A percentile compares a stretch with the other conserved stretches of the same genome.
These are phyloP conservation scores for Yponomeuta evonymella DNA, from an alignment of 2,888 invertebrate genomes.

Conservation along the genomic window DNA sequence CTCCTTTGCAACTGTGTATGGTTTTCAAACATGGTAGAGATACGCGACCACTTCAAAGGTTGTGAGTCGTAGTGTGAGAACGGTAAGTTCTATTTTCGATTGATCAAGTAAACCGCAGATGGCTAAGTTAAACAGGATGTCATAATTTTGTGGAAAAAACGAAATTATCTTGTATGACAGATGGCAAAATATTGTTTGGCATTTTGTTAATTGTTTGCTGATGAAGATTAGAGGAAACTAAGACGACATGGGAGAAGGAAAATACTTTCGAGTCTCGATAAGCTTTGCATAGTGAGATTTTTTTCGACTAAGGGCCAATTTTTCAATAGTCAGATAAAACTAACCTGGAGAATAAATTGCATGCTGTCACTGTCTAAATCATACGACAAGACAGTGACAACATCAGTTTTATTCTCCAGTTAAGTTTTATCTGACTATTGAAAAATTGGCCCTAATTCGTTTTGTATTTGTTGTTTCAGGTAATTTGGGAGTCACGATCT, in stretches of 20 bases:
- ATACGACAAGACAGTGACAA: too few relatives aligned
- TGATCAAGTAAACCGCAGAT: not conserved
- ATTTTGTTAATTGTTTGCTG: not conserved
- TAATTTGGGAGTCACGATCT: not conserved
- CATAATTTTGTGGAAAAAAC: not conserved
- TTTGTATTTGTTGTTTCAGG: not conserved
- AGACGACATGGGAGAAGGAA: not conserved
- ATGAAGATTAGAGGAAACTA: not conserved
- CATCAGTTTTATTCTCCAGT: too few relatives aligned
- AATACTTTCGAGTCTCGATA: too few relatives aligned
- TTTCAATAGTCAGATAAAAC: too few relatives aligned
- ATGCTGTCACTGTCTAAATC: too few relatives aligned
- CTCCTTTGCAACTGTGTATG: not conserved
- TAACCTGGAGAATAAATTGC: too few relatives aligned
- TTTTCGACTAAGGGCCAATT: too few relatives aligned
- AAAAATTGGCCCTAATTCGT: too few relatives aligned
- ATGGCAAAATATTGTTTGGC: not conserved
- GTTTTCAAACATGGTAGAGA: not conserved
- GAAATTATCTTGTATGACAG: constrained; percentile 1
- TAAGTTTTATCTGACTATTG: too few relatives aligned
- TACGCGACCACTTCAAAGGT: not conserved
- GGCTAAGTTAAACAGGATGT: not conserved
- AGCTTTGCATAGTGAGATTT: too few relatives aligned
- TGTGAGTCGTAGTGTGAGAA: not conserved
- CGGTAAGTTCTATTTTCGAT: not conserved